Conservation (phyloP, 2,113 vertebrate species). For the Colistium nudipinnis region DNA sequence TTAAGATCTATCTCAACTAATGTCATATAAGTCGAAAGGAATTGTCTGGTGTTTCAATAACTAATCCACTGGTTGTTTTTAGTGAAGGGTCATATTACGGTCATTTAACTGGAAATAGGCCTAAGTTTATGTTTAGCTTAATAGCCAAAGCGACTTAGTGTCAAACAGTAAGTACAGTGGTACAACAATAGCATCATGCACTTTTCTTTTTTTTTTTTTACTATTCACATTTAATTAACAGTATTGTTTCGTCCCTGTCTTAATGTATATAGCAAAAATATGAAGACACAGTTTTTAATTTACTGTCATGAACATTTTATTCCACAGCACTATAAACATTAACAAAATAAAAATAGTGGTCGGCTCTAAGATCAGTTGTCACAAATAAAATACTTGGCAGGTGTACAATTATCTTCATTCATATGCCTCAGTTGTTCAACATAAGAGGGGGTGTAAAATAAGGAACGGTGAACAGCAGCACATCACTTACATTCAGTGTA, state of each 20-base stretch:
- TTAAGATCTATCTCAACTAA: too few relatives aligned
- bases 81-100: too few relatives aligned
- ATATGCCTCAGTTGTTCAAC: slow-evolving; percentile 33
- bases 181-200: background rate
- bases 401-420: slow-evolving; percentile 54
- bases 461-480: slow-evolving; percentile 27
- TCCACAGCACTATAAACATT: slow-evolving; percentile 81
- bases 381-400: slow-evolving; percentile 64
- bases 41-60: too few relatives aligned
- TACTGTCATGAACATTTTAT: slow-evolving; percentile 72
- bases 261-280: background rate
- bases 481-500: background rate
- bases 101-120: too few relatives aligned
- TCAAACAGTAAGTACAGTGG: background rate
- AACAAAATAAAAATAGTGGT: slow-evolving; percentile 70
- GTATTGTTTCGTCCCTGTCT: too few relatives aligned
- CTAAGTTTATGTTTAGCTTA: too few relatives aligned
- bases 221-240: background rate
- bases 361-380: slow-evolving; percentile 60
- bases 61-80: too few relatives aligned
- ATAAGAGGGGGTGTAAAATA: slow-evolving; percentile 16
- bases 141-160: background rate
- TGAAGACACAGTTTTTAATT: background rate
- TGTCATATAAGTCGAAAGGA: too few relatives aligned
- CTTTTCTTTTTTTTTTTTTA: background rate